A percentile compares a stretch with the other conserved stretches of the same genome.
These are phyloP conservation scores for Cyclura pinguis DNA, from an alignment of 2,797 vertebrate species.

Conservation along the genomic window DNA sequence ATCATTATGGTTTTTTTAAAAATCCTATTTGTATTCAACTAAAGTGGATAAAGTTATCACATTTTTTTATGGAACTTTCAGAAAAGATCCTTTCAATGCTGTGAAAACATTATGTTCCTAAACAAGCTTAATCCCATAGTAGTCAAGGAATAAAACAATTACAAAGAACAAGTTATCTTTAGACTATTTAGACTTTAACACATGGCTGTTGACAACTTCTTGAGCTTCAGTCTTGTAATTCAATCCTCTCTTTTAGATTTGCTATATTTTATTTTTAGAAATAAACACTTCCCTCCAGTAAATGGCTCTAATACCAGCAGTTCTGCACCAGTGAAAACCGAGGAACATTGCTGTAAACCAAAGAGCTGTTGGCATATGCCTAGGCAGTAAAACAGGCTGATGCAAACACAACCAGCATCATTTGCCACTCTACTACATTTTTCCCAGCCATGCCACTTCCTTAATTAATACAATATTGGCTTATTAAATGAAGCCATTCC, in stretches of 20 bases:
- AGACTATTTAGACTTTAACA: constrained; percentile 67
- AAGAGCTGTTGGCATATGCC: constrained; percentile 32
- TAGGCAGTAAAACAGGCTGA: constrained; percentile 18
- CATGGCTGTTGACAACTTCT: constrained; percentile 64
- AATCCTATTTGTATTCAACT: constrained; percentile 18
- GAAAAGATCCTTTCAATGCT: background rate
- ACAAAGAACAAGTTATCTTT: constrained; percentile 53
- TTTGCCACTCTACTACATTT: constrained; percentile 37
- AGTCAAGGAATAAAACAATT: constrained; percentile 51
- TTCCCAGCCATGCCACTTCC: constrained; percentile 43
- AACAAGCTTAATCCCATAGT: constrained; percentile 20
- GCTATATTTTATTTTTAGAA: constrained; percentile 74
- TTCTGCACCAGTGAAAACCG: constrained; percentile 65
- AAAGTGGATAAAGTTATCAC: constrained; percentile 33
- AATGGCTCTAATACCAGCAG: constrained; percentile 58
- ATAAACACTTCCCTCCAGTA: constrained; percentile 72
- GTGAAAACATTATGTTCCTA: constrained; percentile 25
- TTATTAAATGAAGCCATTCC: constrained; percentile 49
- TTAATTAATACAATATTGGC: constrained; percentile 57
- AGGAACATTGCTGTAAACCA: constrained; percentile 53
- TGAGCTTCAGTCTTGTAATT: constrained; percentile 66
- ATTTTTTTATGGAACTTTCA: constrained; percentile 33
- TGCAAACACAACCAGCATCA: background rate
- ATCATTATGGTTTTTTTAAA: constrained; percentile 26
- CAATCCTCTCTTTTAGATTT: constrained; percentile 66